Evolutionary conservation across 2,797 vertebrate species (phyloP).

Genomic region (Poecile montanus): DNA sequence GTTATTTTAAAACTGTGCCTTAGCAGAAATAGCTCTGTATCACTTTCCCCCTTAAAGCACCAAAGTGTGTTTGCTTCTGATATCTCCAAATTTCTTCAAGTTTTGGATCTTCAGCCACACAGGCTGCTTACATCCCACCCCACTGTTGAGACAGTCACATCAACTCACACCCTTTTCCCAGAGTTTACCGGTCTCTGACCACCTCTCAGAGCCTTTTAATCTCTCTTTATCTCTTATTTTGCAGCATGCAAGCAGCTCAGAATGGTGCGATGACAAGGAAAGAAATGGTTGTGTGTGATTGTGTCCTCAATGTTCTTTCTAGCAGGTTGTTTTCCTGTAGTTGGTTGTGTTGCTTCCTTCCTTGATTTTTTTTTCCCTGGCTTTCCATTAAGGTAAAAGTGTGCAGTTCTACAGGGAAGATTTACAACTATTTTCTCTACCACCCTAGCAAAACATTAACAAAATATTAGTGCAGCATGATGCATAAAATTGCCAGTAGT

Average conservation of each 20-base stretch:
- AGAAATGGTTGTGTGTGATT: not conserved
- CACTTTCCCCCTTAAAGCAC: not conserved
- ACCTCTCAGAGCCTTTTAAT: not conserved
- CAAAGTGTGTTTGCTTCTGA: not conserved
- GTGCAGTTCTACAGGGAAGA: not conserved
- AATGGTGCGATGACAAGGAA: not conserved
- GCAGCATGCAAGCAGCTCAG: not conserved
- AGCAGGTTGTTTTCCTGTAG: not conserved
- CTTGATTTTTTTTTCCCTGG: not conserved
- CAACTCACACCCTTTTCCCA: not conserved
- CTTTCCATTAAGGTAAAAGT: not conserved
- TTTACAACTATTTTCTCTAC: not conserved
- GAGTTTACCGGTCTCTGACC: not conserved
- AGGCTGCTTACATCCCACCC: not conserved
- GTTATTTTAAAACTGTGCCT: not conserved
- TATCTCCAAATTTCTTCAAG: not conserved
- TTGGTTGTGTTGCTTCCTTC: not conserved
- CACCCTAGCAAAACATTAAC: slow-evolving; percentile 23
- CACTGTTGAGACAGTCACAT: fast-evolving
- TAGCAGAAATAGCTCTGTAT: not conserved
- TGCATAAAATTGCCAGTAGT: slow-evolving; percentile 9
- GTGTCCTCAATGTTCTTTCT: not conserved
- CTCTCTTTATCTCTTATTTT: not conserved
- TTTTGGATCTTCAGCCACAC: not conserved
- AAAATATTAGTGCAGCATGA: slow-evolving; percentile 19